phyloP scores from a whole-genome alignment of 2,888 invertebrate genomes.

The Pollenia angustigena region DNA sequence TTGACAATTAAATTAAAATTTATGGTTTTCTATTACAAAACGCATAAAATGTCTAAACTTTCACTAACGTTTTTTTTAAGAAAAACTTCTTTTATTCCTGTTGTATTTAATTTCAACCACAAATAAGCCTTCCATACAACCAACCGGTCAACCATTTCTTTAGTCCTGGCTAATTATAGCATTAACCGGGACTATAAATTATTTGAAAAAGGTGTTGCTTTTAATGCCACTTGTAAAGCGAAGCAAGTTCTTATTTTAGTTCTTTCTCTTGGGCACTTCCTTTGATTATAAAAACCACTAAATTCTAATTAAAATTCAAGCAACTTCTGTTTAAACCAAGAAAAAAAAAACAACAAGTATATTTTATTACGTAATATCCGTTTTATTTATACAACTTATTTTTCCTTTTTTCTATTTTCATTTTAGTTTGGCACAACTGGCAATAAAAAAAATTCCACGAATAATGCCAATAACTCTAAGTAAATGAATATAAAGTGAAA shows the following conservation, averaged over 20 bases:
- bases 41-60: background rate
- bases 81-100: background rate
- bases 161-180: constrained; percentile 44
- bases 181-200: constrained; percentile 37
- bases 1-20: too few relatives aligned
- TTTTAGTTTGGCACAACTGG: constrained; percentile 40
- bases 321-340: background rate
- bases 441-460: background rate
- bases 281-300: constrained; percentile 3
- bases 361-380: constrained; percentile 59
- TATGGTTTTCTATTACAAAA: too few relatives aligned
- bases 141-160: constrained; percentile 7
- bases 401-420: constrained; percentile 6
- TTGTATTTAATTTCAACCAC: background rate
- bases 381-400: constrained; percentile 47
- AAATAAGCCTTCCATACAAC: background rate
- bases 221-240: constrained; percentile 26
- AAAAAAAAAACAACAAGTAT: background rate
- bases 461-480: constrained; percentile 29
- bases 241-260: background rate
- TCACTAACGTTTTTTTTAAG: background rate
- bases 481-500: constrained; percentile 38
- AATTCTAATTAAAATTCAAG: constrained; percentile 69
- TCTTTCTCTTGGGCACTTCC: constrained; percentile 41
- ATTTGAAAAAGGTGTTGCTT: constrained; percentile 23